phyloP scores from a whole-genome alignment of 2,113 vertebrate genomes.

The Edolisoma coerulescens region DNA sequence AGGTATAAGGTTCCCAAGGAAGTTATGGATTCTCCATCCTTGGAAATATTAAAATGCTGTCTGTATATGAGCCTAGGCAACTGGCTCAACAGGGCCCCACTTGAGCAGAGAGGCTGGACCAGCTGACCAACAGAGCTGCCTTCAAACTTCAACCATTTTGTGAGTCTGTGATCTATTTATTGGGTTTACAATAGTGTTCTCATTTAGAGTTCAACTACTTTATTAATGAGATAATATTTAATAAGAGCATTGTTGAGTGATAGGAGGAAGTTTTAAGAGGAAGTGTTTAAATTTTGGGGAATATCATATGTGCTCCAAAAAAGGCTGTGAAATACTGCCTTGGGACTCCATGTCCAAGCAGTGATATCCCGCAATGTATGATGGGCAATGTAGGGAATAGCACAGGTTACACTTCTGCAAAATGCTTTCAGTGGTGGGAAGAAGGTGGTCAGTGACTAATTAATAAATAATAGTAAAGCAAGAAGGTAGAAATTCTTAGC shows the following conservation, averaged over 20 bases:
- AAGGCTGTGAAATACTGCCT: neutral
- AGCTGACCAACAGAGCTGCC: neutral
- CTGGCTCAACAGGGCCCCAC: fast-evolving
- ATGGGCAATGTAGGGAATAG: neutral
- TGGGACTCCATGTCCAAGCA: neutral
- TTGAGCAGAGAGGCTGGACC: neutral
- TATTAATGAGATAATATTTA: neutral
- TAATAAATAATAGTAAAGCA: neutral
- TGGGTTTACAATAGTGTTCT: neutral
- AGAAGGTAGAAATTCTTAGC: neutral
- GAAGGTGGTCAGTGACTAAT: neutral
- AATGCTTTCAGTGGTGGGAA: neutral
- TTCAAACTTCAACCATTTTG: neutral
- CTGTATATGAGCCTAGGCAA: neutral
- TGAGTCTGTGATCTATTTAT: neutral
- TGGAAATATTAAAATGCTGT: neutral
- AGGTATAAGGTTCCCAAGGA: neutral
- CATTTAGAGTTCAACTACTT: neutral
- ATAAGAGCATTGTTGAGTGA: neutral
- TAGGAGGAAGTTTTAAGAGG: neutral
- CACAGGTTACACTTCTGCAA: neutral
- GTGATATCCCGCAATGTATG: neutral
- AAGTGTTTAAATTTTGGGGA: neutral
- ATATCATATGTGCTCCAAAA: neutral
- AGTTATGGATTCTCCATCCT: neutral